These are phyloP conservation scores for Lytechinus pictus DNA, from an alignment of 35 echinoderm and acorn worm species.

Conservation along the genomic window DNA sequence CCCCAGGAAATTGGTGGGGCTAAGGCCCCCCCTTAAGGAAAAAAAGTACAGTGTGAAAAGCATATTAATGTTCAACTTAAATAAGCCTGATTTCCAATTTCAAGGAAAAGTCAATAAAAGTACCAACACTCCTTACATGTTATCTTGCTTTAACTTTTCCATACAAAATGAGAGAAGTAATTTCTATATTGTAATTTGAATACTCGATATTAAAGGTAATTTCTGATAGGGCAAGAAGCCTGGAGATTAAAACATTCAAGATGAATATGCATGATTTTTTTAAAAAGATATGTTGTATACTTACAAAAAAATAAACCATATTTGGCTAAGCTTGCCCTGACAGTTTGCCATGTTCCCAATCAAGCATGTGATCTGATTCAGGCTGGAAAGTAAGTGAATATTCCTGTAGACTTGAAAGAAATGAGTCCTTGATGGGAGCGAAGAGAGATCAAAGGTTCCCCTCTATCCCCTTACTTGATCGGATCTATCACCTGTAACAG, in stretches of 20 bases:
- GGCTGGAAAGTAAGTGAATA: conserved; percentile 1
- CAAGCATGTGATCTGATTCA: not conserved
- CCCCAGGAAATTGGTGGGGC: no score
- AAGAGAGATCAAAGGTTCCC: not conserved
- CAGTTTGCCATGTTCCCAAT: not conserved
- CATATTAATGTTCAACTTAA: not conserved
- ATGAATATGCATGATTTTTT: not conserved
- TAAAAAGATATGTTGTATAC: not conserved
- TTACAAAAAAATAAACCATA: not conserved
- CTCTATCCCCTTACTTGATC: not conserved
- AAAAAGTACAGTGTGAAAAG: no score
- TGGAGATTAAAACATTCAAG: no score
- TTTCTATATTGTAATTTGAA: no score
- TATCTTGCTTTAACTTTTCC: no score
- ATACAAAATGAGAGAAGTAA: no score
- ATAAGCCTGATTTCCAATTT: not conserved
- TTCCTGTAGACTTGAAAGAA: not conserved
- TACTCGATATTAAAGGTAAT: not conserved
- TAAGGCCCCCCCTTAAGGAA: no score
- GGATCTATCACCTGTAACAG: not conserved
- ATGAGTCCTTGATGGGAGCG: not conserved
- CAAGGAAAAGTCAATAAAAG: no score
- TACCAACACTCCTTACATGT: no score
- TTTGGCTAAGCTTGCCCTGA: not conserved
- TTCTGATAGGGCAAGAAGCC: not conserved